Conservation (phyloP, 2,797 vertebrate genomes). For the Sebastes matsubarae region DNA sequence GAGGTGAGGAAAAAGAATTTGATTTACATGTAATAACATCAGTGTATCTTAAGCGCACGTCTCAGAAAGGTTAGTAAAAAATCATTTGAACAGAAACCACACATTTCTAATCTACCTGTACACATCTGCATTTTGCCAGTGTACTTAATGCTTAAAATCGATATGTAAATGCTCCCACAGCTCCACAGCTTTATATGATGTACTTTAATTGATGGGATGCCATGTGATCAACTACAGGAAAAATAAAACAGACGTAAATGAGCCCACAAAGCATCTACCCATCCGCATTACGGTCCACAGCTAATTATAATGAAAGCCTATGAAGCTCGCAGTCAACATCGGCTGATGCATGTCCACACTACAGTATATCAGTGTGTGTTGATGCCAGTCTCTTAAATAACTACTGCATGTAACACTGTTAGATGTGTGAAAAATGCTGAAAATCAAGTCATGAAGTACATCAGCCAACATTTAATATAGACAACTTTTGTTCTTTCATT, state of each 20-base stretch:
- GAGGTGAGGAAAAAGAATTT: conserved; percentile 24
- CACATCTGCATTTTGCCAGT: neutral
- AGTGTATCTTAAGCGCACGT: neutral
- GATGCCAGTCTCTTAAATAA: conserved; percentile 18
- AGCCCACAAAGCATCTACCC: conserved; percentile 30
- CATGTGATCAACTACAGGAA: conserved; percentile 17
- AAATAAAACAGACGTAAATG: conserved; percentile 42
- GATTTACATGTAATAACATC: conserved; percentile 21
- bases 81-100: neutral
- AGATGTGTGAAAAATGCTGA: neutral
- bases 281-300: conserved; percentile 18
- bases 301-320: conserved; percentile 56
- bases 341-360: neutral
- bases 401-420: neutral
- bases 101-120: neutral
- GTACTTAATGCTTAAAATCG: neutral
- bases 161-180: conserved; percentile 1
- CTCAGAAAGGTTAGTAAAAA: neutral
- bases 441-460: conserved; percentile 9
- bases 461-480: conserved; percentile 3
- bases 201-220: conserved; percentile 29
- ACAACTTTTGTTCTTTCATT: conserved; percentile 20
- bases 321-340: neutral
- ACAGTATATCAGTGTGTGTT: neutral
- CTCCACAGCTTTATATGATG: conserved; percentile 1